Percentiles rank a stretch among this genome's conserved stretches.
phyloP scores from a whole-genome alignment of 2,888 invertebrate genomes.

The Baccha elongata region DNA sequence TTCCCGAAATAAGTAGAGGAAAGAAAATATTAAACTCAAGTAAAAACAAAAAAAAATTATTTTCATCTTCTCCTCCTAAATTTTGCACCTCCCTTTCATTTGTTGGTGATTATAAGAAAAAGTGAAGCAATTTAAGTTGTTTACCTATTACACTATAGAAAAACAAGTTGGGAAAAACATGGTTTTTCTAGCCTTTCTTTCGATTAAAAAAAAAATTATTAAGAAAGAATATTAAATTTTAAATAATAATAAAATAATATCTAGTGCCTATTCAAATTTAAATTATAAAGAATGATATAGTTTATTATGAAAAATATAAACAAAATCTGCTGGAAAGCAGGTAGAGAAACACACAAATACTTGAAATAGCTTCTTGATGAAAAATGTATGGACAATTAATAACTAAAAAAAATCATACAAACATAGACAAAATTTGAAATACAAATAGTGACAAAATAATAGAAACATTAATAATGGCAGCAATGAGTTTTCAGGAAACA shows the following conservation, averaged over 20 bases:
- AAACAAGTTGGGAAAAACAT: constrained; percentile 13
- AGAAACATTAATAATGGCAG: not conserved
- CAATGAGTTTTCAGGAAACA: not conserved
- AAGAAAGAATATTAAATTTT: constrained; percentile 14
- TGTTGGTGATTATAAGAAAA: constrained; percentile 16
- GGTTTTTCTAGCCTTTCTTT: constrained; percentile 48
- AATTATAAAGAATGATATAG: constrained; percentile 45
- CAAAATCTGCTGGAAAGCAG: constrained; percentile 15
- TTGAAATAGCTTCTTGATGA: constrained; percentile 39
- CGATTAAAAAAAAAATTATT: constrained; percentile 28
- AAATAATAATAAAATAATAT: constrained; percentile 51
- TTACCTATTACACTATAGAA: not conserved
- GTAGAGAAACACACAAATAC: constrained; percentile 28
- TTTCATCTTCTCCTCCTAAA: constrained; percentile 13
- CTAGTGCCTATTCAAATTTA: constrained; percentile 72
- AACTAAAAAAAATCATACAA: constrained; percentile 11
- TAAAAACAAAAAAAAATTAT: constrained; percentile 3
- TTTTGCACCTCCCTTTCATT: constrained; percentile 34
- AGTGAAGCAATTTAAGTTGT: not conserved
- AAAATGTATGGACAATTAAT: not conserved
- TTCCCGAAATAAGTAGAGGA: constrained; percentile 25
- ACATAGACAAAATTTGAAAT: not conserved
- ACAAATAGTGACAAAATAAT: not conserved
- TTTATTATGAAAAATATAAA: constrained; percentile 10
- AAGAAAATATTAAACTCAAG: not conserved